These are phyloP conservation scores for Brachionus koreanus DNA, from an alignment of 1,140 invertebrate species.

Conservation along the genomic window DNA sequence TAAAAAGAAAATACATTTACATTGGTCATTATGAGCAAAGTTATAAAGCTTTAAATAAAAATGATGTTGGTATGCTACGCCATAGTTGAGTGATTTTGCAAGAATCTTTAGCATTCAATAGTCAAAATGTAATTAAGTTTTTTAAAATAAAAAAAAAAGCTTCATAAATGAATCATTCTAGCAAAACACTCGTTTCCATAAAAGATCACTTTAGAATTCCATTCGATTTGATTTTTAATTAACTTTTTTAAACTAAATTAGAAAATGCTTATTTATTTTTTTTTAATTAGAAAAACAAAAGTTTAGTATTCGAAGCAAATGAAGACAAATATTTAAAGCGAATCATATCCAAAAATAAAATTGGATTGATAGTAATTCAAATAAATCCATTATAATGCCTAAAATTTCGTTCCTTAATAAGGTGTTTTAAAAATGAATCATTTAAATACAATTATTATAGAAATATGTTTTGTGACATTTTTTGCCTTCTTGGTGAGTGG, in stretches of 20 bases:
- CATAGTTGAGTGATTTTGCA: neutral
- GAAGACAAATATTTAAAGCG: neutral
- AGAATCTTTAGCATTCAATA: neutral
- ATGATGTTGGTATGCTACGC: neutral
- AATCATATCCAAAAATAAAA: neutral
- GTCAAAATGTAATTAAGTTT: neutral
- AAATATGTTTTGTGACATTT: neutral
- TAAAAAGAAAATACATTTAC: neutral
- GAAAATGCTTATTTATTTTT: neutral
- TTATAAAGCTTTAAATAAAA: neutral
- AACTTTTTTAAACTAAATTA: neutral
- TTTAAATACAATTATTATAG: neutral
- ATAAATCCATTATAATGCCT: neutral
- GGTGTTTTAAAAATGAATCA: neutral
- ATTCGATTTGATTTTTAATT: neutral
- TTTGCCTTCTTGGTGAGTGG: neutral
- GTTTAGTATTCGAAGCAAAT: neutral
- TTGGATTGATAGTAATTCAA: neutral
- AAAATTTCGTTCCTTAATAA: neutral
- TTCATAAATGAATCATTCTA: neutral
- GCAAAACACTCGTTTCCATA: neutral
- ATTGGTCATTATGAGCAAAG: neutral
- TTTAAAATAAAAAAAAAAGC: neutral
- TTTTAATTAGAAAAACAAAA: neutral
- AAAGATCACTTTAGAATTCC: neutral